Conservation (phyloP, 2,113 vertebrate genomes). For the Eulemur macaco region DNA sequence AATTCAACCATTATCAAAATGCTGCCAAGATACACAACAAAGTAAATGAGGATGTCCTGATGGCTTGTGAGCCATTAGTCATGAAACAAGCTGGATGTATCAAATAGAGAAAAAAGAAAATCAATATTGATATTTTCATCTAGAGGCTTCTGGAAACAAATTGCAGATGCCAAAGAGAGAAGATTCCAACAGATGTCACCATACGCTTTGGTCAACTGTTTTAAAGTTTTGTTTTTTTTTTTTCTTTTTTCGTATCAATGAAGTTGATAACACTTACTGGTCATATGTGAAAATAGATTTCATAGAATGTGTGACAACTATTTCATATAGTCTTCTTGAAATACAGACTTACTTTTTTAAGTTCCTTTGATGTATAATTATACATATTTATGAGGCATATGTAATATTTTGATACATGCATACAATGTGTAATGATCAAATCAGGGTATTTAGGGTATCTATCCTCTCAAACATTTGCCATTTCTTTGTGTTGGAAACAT, state of each 20-base stretch:
- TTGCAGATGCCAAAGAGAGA: background rate
- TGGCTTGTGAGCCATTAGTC: constrained; percentile 17
- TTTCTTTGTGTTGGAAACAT: background rate
- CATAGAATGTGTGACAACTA: background rate
- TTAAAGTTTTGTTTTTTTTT: background rate
- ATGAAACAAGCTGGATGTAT: background rate
- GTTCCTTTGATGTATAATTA: background rate
- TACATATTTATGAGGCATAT: background rate
- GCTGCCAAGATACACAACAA: background rate
- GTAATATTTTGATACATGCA: background rate
- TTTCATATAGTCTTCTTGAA: background rate
- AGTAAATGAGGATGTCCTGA: constrained; percentile 24
- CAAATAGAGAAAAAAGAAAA: background rate
- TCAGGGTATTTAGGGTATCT: background rate
- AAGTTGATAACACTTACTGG: background rate
- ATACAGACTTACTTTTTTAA: background rate
- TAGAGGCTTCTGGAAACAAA: constrained; percentile 22
- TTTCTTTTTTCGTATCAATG: background rate
- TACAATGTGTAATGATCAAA: background rate
- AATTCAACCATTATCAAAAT: constrained; percentile 45
- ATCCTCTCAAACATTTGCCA: background rate
- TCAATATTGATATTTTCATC: constrained; percentile 48
- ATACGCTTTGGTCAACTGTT: background rate
- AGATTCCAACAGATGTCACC: background rate
- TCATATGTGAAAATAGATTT: constrained; percentile 2